Evolutionary conservation across 2,797 vertebrate genomes (phyloP), one percentile per base, ranked within the genome.

Genomic region (Oreortyx pictus): DNA sequence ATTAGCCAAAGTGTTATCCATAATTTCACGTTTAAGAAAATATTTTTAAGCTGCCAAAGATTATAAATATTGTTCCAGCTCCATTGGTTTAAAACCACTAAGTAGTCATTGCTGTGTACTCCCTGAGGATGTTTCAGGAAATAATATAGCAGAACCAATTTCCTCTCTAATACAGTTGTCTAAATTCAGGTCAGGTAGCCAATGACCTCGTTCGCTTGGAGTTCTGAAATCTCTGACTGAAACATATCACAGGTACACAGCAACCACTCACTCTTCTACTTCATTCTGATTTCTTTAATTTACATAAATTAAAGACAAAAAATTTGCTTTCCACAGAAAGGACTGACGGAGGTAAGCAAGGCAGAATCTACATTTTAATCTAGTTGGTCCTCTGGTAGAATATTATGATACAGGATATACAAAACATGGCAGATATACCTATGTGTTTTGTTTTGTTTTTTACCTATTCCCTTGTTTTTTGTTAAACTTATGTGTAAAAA

Each of bases 31-130:
- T 92, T 93, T 25, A 11, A 81, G 70, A 73, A 95, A 93, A 39
- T 87, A 80, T 78, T 95, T 90, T 87, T 88, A 82, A 90, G 74
- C 60, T 94, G 93, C 64, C 88, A 95, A 87, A 96, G 94, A 92
- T 91, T 91, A 94, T 70, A 80, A 92, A 82, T 66, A 71, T 73
- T 77, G 18, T 91, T 96, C 71, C 78, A 82, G 47, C 70, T 94
- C 82, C 86, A 66, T 12, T n/a, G 73, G 82, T 85, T 94, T 96
- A 78, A 91, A 89, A 71, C 46, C 54, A 43, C 57, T 60, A 85
- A 86, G 65, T 73, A 92, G 88, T 87, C 73, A 31, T 18, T 82
- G 73, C 66, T 75, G 20, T 37, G 67, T 71, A 29, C 16, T 86
- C 76, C 90, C 91, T 35, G 59, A 44, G 88, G 80, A 71, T 31